A percentile compares a stretch with the other conserved stretches of the same genome.
These are phyloP conservation scores for Pollenia labialis DNA, from an alignment of 2,888 invertebrate species.

Conservation along the genomic window DNA sequence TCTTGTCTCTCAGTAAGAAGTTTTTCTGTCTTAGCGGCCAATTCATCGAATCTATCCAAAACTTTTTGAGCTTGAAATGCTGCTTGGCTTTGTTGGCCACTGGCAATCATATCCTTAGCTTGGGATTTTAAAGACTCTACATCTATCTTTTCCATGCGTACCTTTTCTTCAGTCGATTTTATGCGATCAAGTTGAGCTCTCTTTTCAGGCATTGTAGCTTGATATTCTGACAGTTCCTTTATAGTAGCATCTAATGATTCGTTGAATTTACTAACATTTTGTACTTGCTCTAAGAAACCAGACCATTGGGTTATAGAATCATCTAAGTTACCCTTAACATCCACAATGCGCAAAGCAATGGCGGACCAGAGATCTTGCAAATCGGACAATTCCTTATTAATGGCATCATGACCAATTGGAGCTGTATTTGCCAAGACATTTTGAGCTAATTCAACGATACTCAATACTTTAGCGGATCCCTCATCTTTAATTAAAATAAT, in stretches of 20 bases:
- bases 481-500: slow-evolving; percentile 95
- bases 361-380: slow-evolving; percentile 96
- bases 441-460: slow-evolving; percentile 95
- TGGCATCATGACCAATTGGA: slow-evolving; percentile 92
- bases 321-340: slow-evolving; percentile 94
- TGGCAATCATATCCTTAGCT: slow-evolving; percentile 93
- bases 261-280: slow-evolving; percentile 92
- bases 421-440: slow-evolving; percentile 95
- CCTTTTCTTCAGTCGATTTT: slow-evolving; percentile 93
- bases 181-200: slow-evolving; percentile 93
- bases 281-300: slow-evolving; percentile 94
- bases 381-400: slow-evolving; percentile 92
- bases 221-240: slow-evolving; percentile 89
- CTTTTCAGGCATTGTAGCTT: slow-evolving; percentile 93
- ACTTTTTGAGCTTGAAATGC: slow-evolving; percentile 94
- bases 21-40: slow-evolving; percentile 91
- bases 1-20: slow-evolving; percentile 91
- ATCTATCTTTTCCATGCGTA: slow-evolving; percentile 94
- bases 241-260: slow-evolving; percentile 90
- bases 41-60: slow-evolving; percentile 91
- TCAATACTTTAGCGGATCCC: slow-evolving; percentile 94
- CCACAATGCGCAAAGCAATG: slow-evolving; percentile 93
- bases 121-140: slow-evolving; percentile 93
- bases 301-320: slow-evolving; percentile 96
- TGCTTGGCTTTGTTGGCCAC: slow-evolving; percentile 92